These are phyloP conservation scores for Lasioglossum zephyrum DNA, from an alignment of 2,888 invertebrate genomes.

Conservation along the genomic window DNA sequence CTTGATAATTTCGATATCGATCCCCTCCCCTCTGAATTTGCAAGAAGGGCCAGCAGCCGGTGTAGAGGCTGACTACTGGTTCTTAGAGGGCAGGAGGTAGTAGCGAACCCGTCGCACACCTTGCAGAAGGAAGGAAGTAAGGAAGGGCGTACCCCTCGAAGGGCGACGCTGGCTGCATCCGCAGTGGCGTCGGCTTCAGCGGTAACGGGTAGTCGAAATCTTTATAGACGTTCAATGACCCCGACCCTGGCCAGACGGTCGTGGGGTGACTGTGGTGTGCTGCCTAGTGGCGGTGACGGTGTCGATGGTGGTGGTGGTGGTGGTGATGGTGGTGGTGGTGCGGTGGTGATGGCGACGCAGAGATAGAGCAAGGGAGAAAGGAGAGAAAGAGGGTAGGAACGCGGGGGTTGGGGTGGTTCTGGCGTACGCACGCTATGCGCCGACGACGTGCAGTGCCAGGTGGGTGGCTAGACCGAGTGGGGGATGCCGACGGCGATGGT, in stretches of 20 bases:
- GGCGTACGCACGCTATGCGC: slow-evolving; percentile 70
- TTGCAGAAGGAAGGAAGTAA: slow-evolving; percentile 29
- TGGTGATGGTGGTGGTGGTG: slow-evolving; percentile 40
- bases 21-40: neutral
- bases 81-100: neutral
- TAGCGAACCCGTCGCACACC: slow-evolving; percentile 8
- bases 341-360: slow-evolving; percentile 52
- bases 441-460: slow-evolving; percentile 60
- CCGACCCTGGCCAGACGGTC: slow-evolving; percentile 84
- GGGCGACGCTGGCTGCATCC: slow-evolving; percentile 62
- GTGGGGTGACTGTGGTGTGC: slow-evolving; percentile 63
- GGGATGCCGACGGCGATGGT: neutral
- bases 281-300: slow-evolving; percentile 41
- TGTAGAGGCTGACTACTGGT: neutral
- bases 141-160: slow-evolving; percentile 8
- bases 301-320: slow-evolving; percentile 17
- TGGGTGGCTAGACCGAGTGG: slow-evolving; percentile 45
- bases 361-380: slow-evolving; percentile 23
- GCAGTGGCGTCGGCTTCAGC: slow-evolving; percentile 55
- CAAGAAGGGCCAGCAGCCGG: neutral
- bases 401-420: slow-evolving; percentile 43
- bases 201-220: slow-evolving; percentile 80
- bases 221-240: slow-evolving; percentile 85
- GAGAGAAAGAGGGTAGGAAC: slow-evolving; percentile 62
- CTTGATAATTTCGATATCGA: slow-evolving; percentile 43